These are phyloP conservation scores for Panurus biarmicus DNA, from an alignment of 2,113 vertebrate species.

Conservation along the genomic window DNA sequence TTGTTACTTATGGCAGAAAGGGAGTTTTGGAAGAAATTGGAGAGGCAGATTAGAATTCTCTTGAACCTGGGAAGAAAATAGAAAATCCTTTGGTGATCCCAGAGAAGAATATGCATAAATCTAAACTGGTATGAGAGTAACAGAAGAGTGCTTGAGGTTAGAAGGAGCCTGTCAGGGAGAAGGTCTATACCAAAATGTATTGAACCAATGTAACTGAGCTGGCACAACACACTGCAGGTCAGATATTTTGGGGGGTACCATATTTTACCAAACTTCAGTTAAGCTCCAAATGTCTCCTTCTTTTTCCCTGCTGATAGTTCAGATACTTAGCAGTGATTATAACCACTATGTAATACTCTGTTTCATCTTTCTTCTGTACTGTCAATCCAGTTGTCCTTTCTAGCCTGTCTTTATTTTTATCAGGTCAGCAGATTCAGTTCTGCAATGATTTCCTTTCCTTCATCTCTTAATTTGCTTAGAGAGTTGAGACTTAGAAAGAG, in stretches of 20 bases:
- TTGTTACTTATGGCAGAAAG: not conserved
- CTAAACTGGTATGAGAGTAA: not conserved
- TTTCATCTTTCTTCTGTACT: not conserved
- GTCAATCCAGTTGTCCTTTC: not conserved
- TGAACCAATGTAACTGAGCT: not conserved
- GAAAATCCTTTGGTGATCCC: not conserved
- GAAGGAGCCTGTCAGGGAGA: not conserved
- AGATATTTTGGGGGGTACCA: not conserved
- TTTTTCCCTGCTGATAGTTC: not conserved
- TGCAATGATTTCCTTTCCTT: not conserved
- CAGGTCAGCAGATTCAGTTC: not conserved
- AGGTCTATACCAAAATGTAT: not conserved
- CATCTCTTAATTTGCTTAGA: not conserved
- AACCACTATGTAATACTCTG: not conserved
- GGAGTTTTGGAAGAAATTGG: not conserved
- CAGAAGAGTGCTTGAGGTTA: not conserved
- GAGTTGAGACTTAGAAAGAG: not conserved
- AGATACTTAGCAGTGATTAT: not conserved
- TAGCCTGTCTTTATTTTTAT: not conserved
- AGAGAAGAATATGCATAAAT: not conserved
- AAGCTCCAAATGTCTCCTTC: not conserved
- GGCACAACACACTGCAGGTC: not conserved
- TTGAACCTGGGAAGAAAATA: not conserved
- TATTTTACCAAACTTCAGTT: not conserved
- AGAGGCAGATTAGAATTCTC: not conserved